Conservation (phyloP, 1,140 invertebrate genomes). For the Bursaphelenchus mucronatus region DNA sequence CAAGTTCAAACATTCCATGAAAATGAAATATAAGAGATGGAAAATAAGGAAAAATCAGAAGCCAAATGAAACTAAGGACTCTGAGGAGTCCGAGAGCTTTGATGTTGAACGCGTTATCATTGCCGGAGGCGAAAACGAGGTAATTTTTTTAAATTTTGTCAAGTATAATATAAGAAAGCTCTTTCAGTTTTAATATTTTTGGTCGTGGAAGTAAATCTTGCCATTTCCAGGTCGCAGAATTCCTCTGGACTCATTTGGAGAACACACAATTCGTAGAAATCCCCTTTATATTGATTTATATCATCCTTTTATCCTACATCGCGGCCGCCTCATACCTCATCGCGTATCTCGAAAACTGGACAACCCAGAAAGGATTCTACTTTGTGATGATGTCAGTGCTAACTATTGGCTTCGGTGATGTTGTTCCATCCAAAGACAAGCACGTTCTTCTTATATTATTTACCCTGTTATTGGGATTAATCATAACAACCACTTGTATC, state of each 20-base stretch:
- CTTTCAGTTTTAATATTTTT: not conserved
- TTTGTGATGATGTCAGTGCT: slow-evolving; percentile 60
- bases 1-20: slow-evolving; percentile 51
- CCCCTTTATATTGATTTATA: slow-evolving; percentile 51
- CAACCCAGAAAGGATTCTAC: slow-evolving; percentile 49
- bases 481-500: slow-evolving; percentile 56
- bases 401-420: slow-evolving; percentile 59
- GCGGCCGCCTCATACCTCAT: slow-evolving; percentile 44
- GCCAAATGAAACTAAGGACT: not conserved
- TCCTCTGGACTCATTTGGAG: slow-evolving; percentile 59
- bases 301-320: slow-evolving; percentile 51
- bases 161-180: not conserved
- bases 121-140: slow-evolving; percentile 51
- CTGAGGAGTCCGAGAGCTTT: slow-evolving; percentile 19
- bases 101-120: slow-evolving; percentile 50
- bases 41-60: slow-evolving; percentile 20
- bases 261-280: slow-evolving; percentile 45
- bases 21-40: slow-evolving; percentile 41
- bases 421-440: slow-evolving; percentile 55
- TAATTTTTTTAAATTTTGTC: slow-evolving; percentile 8
- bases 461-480: slow-evolving; percentile 51
- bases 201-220: slow-evolving; percentile 1
- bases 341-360: slow-evolving; percentile 52
- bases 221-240: slow-evolving; percentile 51
- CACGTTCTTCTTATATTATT: slow-evolving; percentile 42